phyloP scores from a whole-genome alignment of 2,888 invertebrate species.

The Lycia hirtaria region DNA sequence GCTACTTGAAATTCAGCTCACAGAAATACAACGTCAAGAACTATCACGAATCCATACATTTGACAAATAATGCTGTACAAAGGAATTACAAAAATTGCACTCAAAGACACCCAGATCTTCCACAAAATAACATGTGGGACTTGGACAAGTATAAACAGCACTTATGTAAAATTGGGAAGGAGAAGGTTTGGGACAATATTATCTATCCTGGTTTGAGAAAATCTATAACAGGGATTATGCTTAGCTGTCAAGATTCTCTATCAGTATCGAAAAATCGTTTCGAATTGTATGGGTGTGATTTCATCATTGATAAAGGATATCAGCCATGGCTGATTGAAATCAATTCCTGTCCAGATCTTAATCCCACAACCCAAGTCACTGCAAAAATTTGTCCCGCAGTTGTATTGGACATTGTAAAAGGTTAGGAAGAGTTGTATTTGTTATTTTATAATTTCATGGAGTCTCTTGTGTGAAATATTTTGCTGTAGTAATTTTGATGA shows the following conservation, averaged over 20 bases:
- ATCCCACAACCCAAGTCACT: conserved; percentile 93
- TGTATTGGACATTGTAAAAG: conserved; percentile 94
- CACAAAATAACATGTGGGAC: conserved; percentile 94
- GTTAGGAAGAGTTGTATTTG: conserved; percentile 67
- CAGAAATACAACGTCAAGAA: conserved; percentile 91
- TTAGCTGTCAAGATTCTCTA: conserved; percentile 91
- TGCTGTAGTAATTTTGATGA: background rate
- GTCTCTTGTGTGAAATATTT: no score
- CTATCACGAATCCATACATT: conserved; percentile 93
- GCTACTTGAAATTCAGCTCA: conserved; percentile 94
- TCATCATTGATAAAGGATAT: conserved; percentile 93
- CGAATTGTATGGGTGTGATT: conserved; percentile 97
- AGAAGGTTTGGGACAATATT: conserved; percentile 88
- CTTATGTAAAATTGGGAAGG: conserved; percentile 82
- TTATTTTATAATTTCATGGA: background rate
- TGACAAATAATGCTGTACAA: conserved; percentile 95
- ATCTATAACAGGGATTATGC: conserved; percentile 91
- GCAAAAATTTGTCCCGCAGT: conserved; percentile 92
- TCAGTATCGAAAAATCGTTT: conserved; percentile 90
- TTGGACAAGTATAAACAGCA: conserved; percentile 89
- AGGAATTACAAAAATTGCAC: conserved; percentile 87
- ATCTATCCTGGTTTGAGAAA: conserved; percentile 95
- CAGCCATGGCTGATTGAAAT: conserved; percentile 97
- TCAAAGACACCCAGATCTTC: conserved; percentile 86
- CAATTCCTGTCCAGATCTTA: conserved; percentile 94